Evolutionary conservation across 92 coral and sea anemone genomes (phyloP).

Genomic region (Umimayanthus chanpuru): DNA sequence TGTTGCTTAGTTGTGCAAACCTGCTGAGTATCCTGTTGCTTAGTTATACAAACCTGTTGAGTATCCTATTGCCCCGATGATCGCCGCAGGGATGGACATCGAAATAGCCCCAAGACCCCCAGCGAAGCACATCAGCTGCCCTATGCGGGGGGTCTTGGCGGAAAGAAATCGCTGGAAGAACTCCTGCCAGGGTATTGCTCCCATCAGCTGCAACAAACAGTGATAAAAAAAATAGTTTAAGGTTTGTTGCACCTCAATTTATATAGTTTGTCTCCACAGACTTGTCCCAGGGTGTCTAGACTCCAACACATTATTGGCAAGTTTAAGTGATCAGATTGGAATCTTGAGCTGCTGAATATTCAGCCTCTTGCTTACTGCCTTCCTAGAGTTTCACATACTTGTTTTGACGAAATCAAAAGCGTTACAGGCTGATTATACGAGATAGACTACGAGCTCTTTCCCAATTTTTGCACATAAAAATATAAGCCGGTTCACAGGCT

Average conservation of each 20-base stretch:
- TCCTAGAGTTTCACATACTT: too few relatives aligned
- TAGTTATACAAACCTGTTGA: constrained; percentile 66
- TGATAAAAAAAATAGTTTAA: background rate
- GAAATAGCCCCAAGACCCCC: constrained; percentile 84
- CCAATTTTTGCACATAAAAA: too few relatives aligned
- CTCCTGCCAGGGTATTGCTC: constrained; percentile 98
- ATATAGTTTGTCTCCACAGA: background rate
- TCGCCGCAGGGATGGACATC: constrained; percentile 80
- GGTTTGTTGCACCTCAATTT: background rate
- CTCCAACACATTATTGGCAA: background rate
- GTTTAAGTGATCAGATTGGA: too few relatives aligned
- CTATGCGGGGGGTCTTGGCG: constrained; percentile 67
- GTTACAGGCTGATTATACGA: too few relatives aligned
- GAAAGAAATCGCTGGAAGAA: constrained; percentile 92
- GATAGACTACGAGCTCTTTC: too few relatives aligned
- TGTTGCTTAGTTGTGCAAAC: background rate
- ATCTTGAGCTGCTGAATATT: too few relatives aligned
- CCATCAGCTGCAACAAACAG: constrained; percentile 63
- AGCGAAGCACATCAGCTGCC: constrained; percentile 72
- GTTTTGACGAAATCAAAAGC: too few relatives aligned
- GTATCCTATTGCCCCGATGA: constrained; percentile 89
- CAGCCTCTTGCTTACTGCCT: too few relatives aligned
- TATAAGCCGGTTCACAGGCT: too few relatives aligned
- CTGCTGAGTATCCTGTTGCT: background rate
- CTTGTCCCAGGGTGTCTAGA: background rate